These are phyloP conservation scores for Centropus unirufus DNA, from an alignment of 2,113 vertebrate species.

Conservation along the genomic window DNA sequence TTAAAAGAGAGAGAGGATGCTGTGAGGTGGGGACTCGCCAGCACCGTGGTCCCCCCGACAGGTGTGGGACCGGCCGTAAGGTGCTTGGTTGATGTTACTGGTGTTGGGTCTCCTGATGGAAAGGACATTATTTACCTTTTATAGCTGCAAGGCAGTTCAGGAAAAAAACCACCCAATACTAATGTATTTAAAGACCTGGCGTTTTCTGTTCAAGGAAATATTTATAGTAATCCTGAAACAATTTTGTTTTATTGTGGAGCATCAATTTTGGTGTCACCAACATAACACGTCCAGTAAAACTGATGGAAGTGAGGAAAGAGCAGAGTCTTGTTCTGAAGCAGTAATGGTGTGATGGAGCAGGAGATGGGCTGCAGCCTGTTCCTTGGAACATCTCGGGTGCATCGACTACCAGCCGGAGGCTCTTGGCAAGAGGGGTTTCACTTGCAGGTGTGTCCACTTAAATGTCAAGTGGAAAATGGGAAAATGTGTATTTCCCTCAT, in stretches of 20 bases:
- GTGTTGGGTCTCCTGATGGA: background rate
- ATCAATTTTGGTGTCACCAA: background rate
- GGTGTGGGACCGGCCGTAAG: fast-evolving
- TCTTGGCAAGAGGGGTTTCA: background rate
- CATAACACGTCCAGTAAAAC: background rate
- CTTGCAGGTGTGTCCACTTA: background rate
- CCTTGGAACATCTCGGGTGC: background rate
- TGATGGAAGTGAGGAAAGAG: background rate
- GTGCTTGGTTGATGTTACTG: background rate
- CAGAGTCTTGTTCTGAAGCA: background rate
- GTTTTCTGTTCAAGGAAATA: background rate
- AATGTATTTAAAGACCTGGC: background rate
- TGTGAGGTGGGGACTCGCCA: background rate
- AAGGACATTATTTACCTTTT: background rate
- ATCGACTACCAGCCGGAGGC: background rate
- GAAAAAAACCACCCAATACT: background rate
- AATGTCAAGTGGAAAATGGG: background rate
- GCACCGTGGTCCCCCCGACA: background rate
- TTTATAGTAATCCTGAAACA: background rate
- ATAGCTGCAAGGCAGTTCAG: background rate
- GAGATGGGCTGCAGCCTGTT: background rate
- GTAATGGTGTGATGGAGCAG: background rate
- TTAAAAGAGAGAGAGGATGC: background rate
- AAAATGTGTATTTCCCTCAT: too few species aligned
- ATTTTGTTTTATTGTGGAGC: background rate